phyloP scores from a whole-genome alignment of 1,140 invertebrate species.

The Cotesia chilonis region DNA sequence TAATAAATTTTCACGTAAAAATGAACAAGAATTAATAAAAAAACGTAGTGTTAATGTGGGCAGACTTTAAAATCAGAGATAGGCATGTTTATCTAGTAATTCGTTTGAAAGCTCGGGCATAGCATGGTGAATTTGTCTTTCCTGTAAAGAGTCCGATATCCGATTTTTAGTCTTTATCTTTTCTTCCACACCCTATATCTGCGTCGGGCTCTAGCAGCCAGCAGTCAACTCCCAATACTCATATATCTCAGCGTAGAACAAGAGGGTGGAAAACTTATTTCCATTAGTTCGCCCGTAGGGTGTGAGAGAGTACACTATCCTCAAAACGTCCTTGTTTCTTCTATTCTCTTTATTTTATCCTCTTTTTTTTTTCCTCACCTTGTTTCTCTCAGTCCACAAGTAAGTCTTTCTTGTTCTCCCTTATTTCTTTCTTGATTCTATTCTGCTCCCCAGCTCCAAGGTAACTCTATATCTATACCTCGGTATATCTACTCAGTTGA shows the following conservation, averaged over 20 bases:
- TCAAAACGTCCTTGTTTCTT: slow-evolving; percentile 37
- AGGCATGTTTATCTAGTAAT: slow-evolving; percentile 54
- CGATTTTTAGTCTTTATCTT: neutral
- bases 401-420: slow-evolving; percentile 18
- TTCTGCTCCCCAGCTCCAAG: no score
- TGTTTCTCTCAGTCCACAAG: slow-evolving; percentile 27
- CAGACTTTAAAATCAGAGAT: slow-evolving; percentile 51
- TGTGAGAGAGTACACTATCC: slow-evolving; percentile 37
- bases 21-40: no score
- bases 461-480: neutral
- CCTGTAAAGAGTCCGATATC: slow-evolving; percentile 32
- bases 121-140: slow-evolving; percentile 39
- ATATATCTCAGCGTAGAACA: slow-evolving; percentile 9
- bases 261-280: slow-evolving; percentile 53
- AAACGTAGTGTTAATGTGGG: neutral
- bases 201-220: neutral
- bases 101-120: slow-evolving; percentile 48
- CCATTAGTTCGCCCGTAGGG: slow-evolving; percentile 46
- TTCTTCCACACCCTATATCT: slow-evolving; percentile 1
- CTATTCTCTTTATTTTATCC: slow-evolving; percentile 37
- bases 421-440: neutral
- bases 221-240: slow-evolving; percentile 3
- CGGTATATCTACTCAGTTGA: neutral
- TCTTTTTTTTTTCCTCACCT: slow-evolving; percentile 29
- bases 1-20: no score